Evolutionary conservation across 2,888 invertebrate genomes (phyloP), one percentile per base, ranked within the genome.

Genomic region (Panopea generosa): DNA sequence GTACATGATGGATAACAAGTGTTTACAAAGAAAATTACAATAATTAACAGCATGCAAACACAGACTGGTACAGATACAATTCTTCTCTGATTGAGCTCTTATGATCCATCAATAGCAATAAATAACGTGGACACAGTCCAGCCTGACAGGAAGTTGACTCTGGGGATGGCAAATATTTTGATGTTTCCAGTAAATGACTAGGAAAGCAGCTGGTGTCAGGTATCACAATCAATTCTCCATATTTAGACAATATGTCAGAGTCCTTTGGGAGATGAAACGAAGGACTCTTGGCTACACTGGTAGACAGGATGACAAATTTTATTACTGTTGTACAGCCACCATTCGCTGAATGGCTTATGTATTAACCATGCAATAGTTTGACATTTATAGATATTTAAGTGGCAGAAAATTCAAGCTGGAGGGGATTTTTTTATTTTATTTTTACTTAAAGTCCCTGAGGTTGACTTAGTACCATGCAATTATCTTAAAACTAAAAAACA

Each of bases 131-230:
- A 22, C 50, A 50, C 50, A 50, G 50, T 50, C 50, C 50, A 50
- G 24, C 24, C 50, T 62, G 53, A 67, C 73, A 73, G 73, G 73
- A 73, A 73, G 73, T 73, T 53, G 67, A 67, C 67, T 33, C 53
- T 67, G 61, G 67, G 73, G 67, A 49, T 52, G 53, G 29, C 50
- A 60, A 68, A 43, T 52, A 40, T 60, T 62, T 52, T 59, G 60
- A 52, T 53, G 45, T 22, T 53, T 52, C 20, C 22, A 18, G 24
- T 20, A 9, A 11, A 47, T 18, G 47, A 3, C 45, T 43, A 22
- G 38, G 52, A 40, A 40, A 26, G 14, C 49, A 53, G 38, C 50
- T 14, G 59, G 59, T 68, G 60, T 59, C 50, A 60, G 53, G 60
- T 68, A 60, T 40, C 60, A 60, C 50, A 52, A 68, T 68, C 68